Evolutionary conservation across 2,113 vertebrate genomes (phyloP), one percentile per base, ranked within the genome.

Genomic region (Willisornis vidua): DNA sequence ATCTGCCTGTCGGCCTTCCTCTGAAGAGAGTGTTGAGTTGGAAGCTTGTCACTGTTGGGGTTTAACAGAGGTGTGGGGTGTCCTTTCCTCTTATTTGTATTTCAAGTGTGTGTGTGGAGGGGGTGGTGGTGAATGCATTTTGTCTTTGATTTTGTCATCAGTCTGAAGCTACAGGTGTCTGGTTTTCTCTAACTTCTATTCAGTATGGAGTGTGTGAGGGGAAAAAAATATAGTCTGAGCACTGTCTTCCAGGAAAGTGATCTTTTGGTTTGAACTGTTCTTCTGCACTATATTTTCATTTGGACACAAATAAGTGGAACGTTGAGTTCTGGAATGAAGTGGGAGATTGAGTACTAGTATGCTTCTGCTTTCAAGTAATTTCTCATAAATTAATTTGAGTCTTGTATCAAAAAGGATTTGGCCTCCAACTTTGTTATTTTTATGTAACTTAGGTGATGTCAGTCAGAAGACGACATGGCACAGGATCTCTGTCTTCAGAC

Each of bases 381-480:
- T 55, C 18, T 75, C 9, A 6, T 66, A 17, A 73, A 59, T 10
- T 48, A 3, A 33, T 39, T 85, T 57, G n/a, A 33, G 14, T 49
- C 12, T 61, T 61, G 22, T 3, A 2, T 67, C 29, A 33, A 24
- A 37, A 67, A 78, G 20, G 31, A 51, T 81, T 45, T 63, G 45
- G 20, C 43, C 59, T 78, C 13, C 28, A 70, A 5, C 48, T 59
- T 43, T 84, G 35, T 94, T 45, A 26, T 77, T 35, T 91, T 78
- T 76, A 37, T 95, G 24, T 91, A n/a, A 79, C 88, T 12, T 95
- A 99, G 99, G 99, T 41, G 99, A 99, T 86, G 89, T 99, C 95
- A 99, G 98, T 86, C 99, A 99, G 93, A 99, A 99, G 98, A 99
- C 99, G 0, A 99, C 99, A 0, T 99, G 99, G 99, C 99, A 99